phyloP scores from a whole-genome alignment of 2,888 invertebrate species.

The Enchytraeus crypticus region DNA sequence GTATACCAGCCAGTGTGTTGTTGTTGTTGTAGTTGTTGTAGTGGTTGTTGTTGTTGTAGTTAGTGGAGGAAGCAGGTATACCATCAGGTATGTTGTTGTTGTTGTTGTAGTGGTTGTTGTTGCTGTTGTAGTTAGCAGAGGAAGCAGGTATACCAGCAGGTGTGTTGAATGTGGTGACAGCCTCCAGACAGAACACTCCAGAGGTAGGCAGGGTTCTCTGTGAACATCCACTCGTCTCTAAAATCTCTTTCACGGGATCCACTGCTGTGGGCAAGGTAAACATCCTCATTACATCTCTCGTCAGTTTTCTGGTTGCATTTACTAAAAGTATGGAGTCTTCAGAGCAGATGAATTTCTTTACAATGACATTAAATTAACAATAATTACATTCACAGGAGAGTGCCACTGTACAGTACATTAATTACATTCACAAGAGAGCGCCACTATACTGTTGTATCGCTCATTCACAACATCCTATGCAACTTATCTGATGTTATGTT shows the following conservation, averaged over 20 bases:
- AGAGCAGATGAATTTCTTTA: too few species aligned
- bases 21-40: too few species aligned
- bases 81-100: slow-evolving; percentile 86
- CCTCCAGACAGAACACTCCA: slow-evolving; percentile 63
- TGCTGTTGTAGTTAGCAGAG: slow-evolving; percentile 59
- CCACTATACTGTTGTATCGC: too few species aligned
- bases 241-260: slow-evolving; percentile 88
- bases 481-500: too few species aligned
- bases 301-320: too few species aligned
- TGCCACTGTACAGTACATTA: too few species aligned
- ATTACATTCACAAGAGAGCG: too few species aligned
- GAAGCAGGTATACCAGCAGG: slow-evolving; percentile 84
- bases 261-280: slow-evolving; percentile 77
- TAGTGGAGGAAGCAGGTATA: slow-evolving; percentile 77
- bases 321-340: too few species aligned
- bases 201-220: slow-evolving; percentile 77
- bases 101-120: too few species aligned
- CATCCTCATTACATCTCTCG: neutral
- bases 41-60: neutral
- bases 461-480: too few species aligned
- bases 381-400: too few species aligned
- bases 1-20: slow-evolving; percentile 81
- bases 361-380: too few species aligned
- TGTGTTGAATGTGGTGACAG: slow-evolving; percentile 81
- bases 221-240: slow-evolving; percentile 69